These are phyloP conservation scores for Agrotis clavis DNA, from an alignment of 2,888 invertebrate species.

Conservation along the genomic window DNA sequence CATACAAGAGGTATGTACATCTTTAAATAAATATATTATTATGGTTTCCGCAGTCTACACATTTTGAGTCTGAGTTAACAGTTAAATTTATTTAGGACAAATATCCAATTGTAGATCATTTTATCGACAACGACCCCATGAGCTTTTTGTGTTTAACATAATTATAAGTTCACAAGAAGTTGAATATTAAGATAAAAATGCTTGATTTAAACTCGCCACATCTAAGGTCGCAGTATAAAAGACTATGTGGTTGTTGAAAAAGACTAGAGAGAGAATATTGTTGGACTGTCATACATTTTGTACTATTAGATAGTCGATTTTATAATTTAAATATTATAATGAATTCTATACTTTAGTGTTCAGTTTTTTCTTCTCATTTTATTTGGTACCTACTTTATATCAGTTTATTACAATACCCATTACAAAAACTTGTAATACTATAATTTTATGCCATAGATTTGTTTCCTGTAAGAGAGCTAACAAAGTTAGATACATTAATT, in stretches of 20 bases:
- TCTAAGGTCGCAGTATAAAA: neutral
- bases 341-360: neutral
- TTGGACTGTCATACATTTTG: conserved; percentile 24
- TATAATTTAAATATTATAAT: conserved; percentile 17
- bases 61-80: neutral
- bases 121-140: neutral
- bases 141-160: too few species aligned
- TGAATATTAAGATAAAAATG: too few species aligned
- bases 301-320: conserved; percentile 25
- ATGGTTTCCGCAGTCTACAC: conserved; percentile 8
- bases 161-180: too few species aligned
- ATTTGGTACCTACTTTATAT: neutral
- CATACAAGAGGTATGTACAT: neutral
- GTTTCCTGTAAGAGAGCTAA: conserved; percentile 43
- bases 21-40: neutral
- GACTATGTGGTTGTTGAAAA: neutral
- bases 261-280: neutral
- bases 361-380: conserved; percentile 6
- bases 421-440: conserved; percentile 9
- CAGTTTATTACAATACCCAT: neutral
- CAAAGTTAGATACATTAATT: conserved; percentile 23
- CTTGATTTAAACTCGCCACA: too few species aligned
- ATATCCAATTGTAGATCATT: neutral
- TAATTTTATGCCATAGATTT: conserved; percentile 9
- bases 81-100: neutral